A percentile compares a stretch with the other conserved stretches of the same genome.
Evolutionary conservation across 2,888 invertebrate species (phyloP).

Genomic region (Ormyrus nitidulus): DNA sequence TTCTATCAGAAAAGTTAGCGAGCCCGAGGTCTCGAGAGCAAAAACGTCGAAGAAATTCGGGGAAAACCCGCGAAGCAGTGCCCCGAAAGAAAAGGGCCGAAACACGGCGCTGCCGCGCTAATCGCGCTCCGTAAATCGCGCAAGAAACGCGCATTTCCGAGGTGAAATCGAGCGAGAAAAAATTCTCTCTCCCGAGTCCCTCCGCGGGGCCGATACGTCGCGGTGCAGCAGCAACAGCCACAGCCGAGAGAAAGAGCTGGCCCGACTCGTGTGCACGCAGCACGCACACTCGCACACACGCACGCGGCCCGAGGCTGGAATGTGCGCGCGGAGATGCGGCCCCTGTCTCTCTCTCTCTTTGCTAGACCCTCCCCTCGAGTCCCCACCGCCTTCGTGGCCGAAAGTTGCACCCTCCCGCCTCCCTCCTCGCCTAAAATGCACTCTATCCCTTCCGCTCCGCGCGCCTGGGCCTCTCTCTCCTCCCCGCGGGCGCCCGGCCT

Average conservation of each 20-base stretch:
- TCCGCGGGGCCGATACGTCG: too few relatives aligned
- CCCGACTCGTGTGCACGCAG: neutral
- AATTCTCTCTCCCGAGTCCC: constrained; percentile 31
- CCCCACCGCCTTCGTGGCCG: constrained; percentile 64
- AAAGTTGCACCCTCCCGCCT: constrained; percentile 61
- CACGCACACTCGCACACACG: constrained; percentile 11
- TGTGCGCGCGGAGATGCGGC: constrained; percentile 43
- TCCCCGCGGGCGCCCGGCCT: constrained; percentile 54
- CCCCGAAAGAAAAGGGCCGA: constrained; percentile 15
- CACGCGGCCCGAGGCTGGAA: constrained; percentile 35
- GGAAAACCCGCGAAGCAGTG: constrained; percentile 13
- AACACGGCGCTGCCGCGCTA: constrained; percentile 24
- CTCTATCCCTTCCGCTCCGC: constrained; percentile 42
- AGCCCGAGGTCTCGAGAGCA: neutral
- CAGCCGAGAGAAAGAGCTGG: constrained; percentile 12
- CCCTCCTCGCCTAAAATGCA: constrained; percentile 67
- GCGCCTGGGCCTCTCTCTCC: constrained; percentile 60
- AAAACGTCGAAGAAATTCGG: neutral
- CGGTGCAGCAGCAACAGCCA: neutral
- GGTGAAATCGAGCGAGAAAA: constrained; percentile 56
- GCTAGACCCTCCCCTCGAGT: constrained; percentile 70
- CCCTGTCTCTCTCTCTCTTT: constrained; percentile 64
- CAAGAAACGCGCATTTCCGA: constrained; percentile 54
- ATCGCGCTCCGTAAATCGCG: constrained; percentile 49
- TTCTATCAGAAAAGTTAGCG: neutral